phyloP scores from a whole-genome alignment of 2,888 invertebrate genomes.

The Plagiodera versicolora region DNA sequence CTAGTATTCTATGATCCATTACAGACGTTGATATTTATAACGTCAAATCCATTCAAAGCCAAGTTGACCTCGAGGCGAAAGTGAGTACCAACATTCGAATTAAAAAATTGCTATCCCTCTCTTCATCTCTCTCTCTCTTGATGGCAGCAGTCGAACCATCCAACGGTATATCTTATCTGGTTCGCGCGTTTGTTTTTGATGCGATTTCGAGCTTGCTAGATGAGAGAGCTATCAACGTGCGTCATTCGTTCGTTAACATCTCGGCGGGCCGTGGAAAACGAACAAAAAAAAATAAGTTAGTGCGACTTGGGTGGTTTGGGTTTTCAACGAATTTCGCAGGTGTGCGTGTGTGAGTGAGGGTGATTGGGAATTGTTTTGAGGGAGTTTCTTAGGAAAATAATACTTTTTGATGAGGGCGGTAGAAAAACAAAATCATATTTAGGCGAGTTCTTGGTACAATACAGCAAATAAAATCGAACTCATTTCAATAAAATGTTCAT shows the following conservation, averaged over 20 bases:
- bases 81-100: background rate
- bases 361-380: no score
- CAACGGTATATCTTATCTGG: constrained; percentile 30
- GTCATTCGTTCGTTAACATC: constrained; percentile 13
- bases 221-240: constrained; percentile 4
- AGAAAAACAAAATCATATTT: no score
- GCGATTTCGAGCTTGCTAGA: background rate
- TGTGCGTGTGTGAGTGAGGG: no score
- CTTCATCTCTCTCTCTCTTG: background rate
- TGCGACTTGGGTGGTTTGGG: no score
- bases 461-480: no score
- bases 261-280: background rate
- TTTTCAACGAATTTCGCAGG: no score
- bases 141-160: background rate
- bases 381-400: no score
- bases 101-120: background rate
- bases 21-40: background rate
- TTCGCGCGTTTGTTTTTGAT: constrained; percentile 26
- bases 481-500: no score
- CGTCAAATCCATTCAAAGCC: background rate
- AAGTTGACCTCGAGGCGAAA: background rate
- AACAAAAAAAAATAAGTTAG: background rate
- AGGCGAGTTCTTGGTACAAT: no score
- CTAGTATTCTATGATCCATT: no score
- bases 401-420: no score